These are phyloP conservation scores for Campodea augens DNA, from an alignment of 1,140 invertebrate species.

Conservation along the genomic window DNA sequence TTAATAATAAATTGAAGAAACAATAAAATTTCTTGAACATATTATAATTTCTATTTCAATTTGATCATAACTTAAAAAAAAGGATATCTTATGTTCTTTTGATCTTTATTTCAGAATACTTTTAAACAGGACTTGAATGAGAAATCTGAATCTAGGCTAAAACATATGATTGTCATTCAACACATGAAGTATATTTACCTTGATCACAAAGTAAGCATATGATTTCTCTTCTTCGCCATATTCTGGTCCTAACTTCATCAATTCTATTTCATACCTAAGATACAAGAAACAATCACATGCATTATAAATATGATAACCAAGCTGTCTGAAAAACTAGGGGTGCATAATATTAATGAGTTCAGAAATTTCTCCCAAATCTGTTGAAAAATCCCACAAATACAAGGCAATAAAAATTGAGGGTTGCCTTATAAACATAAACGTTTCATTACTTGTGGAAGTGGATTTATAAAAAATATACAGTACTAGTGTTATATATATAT, in stretches of 20 bases:
- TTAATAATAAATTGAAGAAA: no score
- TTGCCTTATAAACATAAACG: no score
- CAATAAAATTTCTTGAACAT: background rate
- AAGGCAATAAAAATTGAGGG: no score
- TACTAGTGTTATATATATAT: no score
- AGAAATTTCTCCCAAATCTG: no score
- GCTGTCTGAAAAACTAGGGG: no score
- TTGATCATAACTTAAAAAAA: background rate
- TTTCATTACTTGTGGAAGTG: no score
- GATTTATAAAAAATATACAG: no score
- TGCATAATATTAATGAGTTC: no score
- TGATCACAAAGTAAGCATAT: constrained; percentile 42
- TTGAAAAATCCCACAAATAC: no score
- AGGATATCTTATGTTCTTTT: background rate
- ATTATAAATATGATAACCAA: no score
- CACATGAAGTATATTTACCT: constrained; percentile 19
- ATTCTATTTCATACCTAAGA: constrained; percentile 17
- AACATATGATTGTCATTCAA: background rate
- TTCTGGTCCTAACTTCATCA: constrained; percentile 30
- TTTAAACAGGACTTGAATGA: background rate
- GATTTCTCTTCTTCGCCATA: constrained; percentile 36
- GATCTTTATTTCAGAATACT: background rate
- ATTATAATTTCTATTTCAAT: background rate
- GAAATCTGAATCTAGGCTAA: background rate
- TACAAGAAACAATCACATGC: no score